Conservation (phyloP, 2,797 vertebrate genomes). For the Amblyopsis hoosieri region DNA sequence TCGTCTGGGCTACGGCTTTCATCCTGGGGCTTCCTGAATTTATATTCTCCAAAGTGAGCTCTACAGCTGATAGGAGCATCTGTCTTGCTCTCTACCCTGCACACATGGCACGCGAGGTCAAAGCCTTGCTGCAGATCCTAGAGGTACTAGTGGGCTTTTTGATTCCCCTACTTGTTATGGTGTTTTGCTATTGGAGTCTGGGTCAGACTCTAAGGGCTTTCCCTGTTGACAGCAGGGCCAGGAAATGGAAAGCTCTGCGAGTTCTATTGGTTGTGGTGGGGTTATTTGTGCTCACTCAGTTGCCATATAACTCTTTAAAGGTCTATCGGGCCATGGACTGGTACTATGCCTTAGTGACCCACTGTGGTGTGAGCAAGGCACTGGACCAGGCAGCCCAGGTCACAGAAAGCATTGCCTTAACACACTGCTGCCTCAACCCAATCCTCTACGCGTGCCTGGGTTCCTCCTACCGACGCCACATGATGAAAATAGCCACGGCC, state of each 20-base stretch:
- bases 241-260: conserved; percentile 77
- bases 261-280: conserved; percentile 85
- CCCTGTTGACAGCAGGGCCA: conserved; percentile 69
- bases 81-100: conserved; percentile 81
- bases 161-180: conserved; percentile 86
- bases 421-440: conserved; percentile 91
- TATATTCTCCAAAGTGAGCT: conserved; percentile 79
- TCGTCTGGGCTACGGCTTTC: conserved; percentile 81
- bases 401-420: conserved; percentile 86
- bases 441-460: conserved; percentile 88
- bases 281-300: conserved; percentile 86
- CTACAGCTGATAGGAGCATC: conserved; percentile 53
- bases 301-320: conserved; percentile 89
- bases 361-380: conserved; percentile 82
- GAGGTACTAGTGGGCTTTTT: conserved; percentile 88
- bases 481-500: conserved; percentile 83
- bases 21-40: conserved; percentile 86
- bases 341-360: conserved; percentile 82
- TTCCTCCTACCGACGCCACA: conserved; percentile 83
- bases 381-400: conserved; percentile 84
- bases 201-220: conserved; percentile 74
- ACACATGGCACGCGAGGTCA: conserved; percentile 70
- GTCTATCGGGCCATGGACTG: conserved; percentile 83
- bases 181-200: conserved; percentile 82
- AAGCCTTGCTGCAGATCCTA: conserved; percentile 81